These are phyloP conservation scores for Eulithis prunata DNA, from an alignment of 2,888 invertebrate genomes.

Conservation along the genomic window DNA sequence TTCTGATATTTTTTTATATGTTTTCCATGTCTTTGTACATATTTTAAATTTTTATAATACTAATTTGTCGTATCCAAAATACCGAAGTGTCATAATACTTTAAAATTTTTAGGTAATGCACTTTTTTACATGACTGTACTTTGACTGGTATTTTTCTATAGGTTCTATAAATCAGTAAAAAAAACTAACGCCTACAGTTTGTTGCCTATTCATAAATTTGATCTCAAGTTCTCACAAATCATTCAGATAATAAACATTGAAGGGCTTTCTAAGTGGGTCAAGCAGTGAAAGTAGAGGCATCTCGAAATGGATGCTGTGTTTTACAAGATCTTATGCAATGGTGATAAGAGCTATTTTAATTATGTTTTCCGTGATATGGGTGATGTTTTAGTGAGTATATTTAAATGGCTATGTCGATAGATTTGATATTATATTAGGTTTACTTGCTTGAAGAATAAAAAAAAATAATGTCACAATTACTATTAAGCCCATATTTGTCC, in stretches of 20 bases:
- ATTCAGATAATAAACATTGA: slow-evolving; percentile 46
- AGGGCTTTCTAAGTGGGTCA: slow-evolving; percentile 61
- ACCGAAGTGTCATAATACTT: not conserved
- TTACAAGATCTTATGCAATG: slow-evolving; percentile 18
- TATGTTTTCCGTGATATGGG: slow-evolving; percentile 8
- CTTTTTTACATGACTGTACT: slow-evolving; percentile 11
- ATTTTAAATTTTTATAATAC: no score
- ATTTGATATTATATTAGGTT: slow-evolving; percentile 14
- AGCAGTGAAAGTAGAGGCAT: slow-evolving; percentile 64
- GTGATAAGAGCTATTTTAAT: slow-evolving; percentile 16
- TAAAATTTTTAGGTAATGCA: not conserved
- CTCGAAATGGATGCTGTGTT: slow-evolving; percentile 20
- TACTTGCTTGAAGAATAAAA: not conserved
- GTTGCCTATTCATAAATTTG: slow-evolving; percentile 39
- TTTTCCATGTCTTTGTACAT: no score
- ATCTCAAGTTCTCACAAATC: slow-evolving; percentile 43
- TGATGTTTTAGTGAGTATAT: slow-evolving; percentile 28
- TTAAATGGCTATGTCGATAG: slow-evolving; percentile 32
- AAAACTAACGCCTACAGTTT: slow-evolving; percentile 33
- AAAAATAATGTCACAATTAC: no score
- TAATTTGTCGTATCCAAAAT: no score
- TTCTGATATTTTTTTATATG: no score
- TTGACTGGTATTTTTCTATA: slow-evolving; percentile 2
- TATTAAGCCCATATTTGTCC: no score
- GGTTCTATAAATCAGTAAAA: slow-evolving; percentile 19